These are phyloP conservation scores for Drosophila atripex DNA, from an alignment of 2,888 invertebrate genomes.

Conservation along the genomic window DNA sequence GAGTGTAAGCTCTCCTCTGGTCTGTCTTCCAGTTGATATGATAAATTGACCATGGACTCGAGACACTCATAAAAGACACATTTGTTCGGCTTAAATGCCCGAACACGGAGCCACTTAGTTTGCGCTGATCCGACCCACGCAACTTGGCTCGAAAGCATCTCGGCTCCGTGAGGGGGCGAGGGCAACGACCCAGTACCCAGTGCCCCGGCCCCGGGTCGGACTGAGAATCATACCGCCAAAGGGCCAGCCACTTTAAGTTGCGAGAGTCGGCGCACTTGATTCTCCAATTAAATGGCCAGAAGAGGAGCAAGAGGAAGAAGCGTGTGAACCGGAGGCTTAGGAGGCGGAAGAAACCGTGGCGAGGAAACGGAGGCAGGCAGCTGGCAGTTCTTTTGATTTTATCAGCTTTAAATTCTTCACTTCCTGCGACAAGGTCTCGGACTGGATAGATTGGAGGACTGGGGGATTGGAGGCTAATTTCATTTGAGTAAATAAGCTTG, in stretches of 20 bases:
- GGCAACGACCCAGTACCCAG: constrained; percentile 66
- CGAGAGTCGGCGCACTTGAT: constrained; percentile 41
- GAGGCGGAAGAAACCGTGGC: constrained; percentile 48
- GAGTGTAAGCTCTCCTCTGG: background rate
- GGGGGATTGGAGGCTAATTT: constrained; percentile 58
- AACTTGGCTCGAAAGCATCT: constrained; percentile 20
- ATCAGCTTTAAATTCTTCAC: constrained; percentile 66
- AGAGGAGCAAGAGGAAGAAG: constrained; percentile 18
- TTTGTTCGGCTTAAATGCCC: constrained; percentile 63
- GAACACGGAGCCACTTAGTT: constrained; percentile 66
- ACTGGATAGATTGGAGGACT: constrained; percentile 23
- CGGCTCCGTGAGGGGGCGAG: constrained; percentile 43
- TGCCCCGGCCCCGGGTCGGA: constrained; percentile 2
- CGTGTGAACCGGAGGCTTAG: constrained; percentile 47
- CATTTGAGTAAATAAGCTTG: constrained; percentile 72
- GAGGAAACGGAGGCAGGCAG: constrained; percentile 29
- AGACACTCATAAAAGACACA: constrained; percentile 54
- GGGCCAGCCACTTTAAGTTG: constrained; percentile 38
- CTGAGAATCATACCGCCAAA: constrained; percentile 32
- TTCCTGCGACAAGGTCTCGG: constrained; percentile 70
- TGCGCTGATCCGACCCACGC: constrained; percentile 75
- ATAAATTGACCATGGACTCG: constrained; percentile 73
- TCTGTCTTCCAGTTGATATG: constrained; percentile 45
- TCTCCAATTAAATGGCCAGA: constrained; percentile 71
- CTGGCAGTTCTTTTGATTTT: constrained; percentile 60